Evolutionary conservation across 1,140 invertebrate species (phyloP).

Genomic region (Zaprionus davidi): DNA sequence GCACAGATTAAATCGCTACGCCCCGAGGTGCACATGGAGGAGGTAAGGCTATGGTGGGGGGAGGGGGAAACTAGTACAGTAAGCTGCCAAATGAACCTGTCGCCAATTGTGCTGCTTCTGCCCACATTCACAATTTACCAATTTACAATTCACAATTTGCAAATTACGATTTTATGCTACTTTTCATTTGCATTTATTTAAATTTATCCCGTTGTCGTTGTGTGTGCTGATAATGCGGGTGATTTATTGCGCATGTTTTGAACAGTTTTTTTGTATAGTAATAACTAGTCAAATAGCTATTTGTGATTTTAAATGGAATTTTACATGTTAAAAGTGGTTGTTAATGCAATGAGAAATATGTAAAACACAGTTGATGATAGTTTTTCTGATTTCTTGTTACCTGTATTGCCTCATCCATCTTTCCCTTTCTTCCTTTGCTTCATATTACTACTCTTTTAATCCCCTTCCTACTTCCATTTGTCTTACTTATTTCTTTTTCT

Average conservation of each 20-base stretch:
- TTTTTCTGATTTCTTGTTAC: neutral
- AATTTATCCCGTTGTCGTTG: conserved; percentile 39
- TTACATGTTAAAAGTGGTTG: neutral
- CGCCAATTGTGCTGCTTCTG: neutral
- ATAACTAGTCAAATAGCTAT: neutral
- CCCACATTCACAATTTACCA: conserved; percentile 5
- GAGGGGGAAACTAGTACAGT: conserved; percentile 1
- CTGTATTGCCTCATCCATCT: neutral
- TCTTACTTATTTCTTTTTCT: neutral
- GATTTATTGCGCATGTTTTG: conserved; percentile 55
- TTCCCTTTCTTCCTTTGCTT: neutral
- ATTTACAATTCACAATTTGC: neutral
- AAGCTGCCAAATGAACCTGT: conserved; percentile 60
- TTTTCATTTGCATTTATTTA: conserved; percentile 43
- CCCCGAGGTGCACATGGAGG: conserved; percentile 17
- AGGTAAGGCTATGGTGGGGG: conserved; percentile 34
- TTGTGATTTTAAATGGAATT: neutral
- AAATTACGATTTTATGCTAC: conserved; percentile 19
- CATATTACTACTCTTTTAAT: neutral
- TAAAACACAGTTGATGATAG: neutral
- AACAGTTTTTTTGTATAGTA: conserved; percentile 3
- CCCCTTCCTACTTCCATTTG: neutral
- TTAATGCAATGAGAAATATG: neutral
- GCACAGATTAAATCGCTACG: conserved; percentile 48
- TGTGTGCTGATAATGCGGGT: conserved; percentile 34